These are phyloP conservation scores for Leptodactylus fuscus DNA, from an alignment of 2,113 vertebrate genomes.

Conservation along the genomic window DNA sequence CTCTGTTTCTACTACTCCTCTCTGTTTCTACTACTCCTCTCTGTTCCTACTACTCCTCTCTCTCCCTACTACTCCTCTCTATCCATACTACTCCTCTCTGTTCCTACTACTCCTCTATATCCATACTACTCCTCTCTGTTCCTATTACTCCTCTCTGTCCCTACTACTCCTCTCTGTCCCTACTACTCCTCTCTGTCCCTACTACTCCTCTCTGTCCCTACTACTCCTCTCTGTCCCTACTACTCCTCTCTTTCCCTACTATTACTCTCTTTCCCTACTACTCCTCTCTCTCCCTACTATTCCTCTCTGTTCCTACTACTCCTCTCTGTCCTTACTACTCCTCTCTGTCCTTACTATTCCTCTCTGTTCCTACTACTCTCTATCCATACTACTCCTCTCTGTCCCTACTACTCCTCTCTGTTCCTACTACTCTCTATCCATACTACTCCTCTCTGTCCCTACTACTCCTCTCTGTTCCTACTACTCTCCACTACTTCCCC, in stretches of 20 bases:
- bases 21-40: background rate
- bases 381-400: background rate
- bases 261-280: too few species aligned
- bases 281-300: background rate
- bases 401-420: too few species aligned
- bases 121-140: background rate
- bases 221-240: slow-evolving; percentile 37
- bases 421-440: too few species aligned
- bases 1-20: background rate
- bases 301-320: background rate
- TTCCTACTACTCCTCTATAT: too few species aligned
- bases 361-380: too few species aligned
- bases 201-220: background rate
- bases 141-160: background rate
- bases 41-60: background rate
- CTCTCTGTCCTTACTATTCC: background rate
- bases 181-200: background rate
- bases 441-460: background rate
- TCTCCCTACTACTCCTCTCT: too few species aligned
- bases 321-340: background rate
- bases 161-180: background rate
- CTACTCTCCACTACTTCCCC: slow-evolving; percentile 2
- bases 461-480: background rate
- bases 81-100: background rate
- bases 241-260: too few species aligned